These are phyloP conservation scores for Xestia c-nigrum DNA, from an alignment of 2,888 invertebrate species.

Conservation along the genomic window DNA sequence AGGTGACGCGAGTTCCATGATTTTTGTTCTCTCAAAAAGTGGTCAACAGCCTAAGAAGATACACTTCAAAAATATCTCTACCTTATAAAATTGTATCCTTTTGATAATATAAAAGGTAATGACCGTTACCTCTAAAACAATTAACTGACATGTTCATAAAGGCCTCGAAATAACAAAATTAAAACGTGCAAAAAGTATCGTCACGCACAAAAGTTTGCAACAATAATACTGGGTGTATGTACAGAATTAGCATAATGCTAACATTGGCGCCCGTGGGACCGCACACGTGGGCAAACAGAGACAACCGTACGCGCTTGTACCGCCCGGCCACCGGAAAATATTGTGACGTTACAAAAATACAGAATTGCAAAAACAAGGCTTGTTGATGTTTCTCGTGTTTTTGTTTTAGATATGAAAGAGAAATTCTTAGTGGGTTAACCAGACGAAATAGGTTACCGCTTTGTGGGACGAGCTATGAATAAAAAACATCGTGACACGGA, in stretches of 20 bases:
- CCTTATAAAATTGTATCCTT: constrained; percentile 12
- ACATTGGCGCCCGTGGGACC: constrained; percentile 82
- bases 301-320: constrained; percentile 69
- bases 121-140: constrained; percentile 45
- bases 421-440: constrained; percentile 54
- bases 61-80: neutral
- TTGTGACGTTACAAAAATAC: constrained; percentile 66
- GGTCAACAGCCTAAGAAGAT: too few relatives aligned
- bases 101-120: constrained; percentile 28
- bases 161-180: constrained; percentile 58
- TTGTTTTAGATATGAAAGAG: constrained; percentile 62
- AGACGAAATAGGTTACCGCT: constrained; percentile 45
- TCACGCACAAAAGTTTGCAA: constrained; percentile 78
- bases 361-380: constrained; percentile 57
- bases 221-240: constrained; percentile 80
- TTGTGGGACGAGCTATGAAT: constrained; percentile 49
- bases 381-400: constrained; percentile 64
- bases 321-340: constrained; percentile 63
- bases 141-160: constrained; percentile 55
- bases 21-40: too few relatives aligned
- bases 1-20: too few relatives aligned
- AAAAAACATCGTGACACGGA: constrained; percentile 45
- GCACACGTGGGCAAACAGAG: constrained; percentile 85
- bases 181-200: constrained; percentile 69
- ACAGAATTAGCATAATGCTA: constrained; percentile 87